These are phyloP conservation scores for Lagodon rhomboides DNA, from an alignment of 2,797 vertebrate species.

Conservation along the genomic window DNA sequence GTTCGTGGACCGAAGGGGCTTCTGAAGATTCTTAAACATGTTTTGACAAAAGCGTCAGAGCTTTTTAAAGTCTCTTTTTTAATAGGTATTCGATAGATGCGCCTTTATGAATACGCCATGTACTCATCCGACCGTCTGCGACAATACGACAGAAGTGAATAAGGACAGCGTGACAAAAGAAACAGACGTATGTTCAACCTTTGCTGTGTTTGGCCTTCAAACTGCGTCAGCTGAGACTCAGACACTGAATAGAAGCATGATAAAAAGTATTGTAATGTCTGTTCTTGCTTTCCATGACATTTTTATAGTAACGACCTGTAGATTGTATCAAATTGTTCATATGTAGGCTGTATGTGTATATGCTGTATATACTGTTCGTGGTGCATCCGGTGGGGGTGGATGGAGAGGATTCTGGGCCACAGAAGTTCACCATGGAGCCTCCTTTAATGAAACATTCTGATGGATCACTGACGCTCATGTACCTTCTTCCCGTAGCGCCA, in stretches of 20 bases:
- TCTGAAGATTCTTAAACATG: not conserved
- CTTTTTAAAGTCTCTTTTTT: not conserved
- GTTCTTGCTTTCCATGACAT: not conserved
- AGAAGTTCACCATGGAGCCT: not conserved
- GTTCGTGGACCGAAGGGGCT: not conserved
- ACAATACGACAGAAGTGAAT: not conserved
- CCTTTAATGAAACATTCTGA: slow-evolving; percentile 21
- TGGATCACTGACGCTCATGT: not conserved
- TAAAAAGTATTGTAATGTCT: not conserved
- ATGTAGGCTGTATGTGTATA: not conserved
- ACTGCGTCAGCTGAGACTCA: no score
- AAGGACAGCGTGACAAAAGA: not conserved
- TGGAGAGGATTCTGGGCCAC: not conserved
- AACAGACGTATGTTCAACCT: not conserved
- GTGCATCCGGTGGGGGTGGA: not conserved
- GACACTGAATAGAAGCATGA: not conserved
- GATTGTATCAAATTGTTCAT: not conserved
- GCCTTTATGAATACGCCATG: not conserved
- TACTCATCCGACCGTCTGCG: not conserved
- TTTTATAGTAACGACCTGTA: slow-evolving; percentile 18
- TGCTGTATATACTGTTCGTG: no score
- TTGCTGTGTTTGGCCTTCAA: slow-evolving; percentile 5
- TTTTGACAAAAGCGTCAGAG: not conserved
- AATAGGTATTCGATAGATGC: not conserved
- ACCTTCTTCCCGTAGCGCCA: not conserved